Evolutionary conservation across 2,113 vertebrate species (phyloP).

Genomic region (Rhodinocichla rosea): DNA sequence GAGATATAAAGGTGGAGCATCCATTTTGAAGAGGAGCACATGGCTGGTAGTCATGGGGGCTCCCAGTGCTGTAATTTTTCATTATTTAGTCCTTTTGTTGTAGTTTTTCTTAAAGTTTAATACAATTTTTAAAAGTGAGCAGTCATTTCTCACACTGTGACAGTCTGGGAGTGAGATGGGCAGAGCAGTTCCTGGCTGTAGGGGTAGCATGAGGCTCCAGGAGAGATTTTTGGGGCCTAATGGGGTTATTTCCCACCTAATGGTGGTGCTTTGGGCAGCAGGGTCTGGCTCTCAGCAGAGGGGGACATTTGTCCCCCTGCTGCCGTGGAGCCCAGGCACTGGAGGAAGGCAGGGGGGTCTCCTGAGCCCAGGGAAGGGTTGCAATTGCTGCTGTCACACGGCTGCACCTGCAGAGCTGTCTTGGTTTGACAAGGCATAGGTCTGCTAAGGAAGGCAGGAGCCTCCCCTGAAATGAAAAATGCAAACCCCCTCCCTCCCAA

Average conservation of each 20-base stretch:
- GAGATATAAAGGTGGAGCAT: too few relatives aligned
- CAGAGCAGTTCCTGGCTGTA: background rate
- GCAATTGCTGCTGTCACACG: rapidly evolving
- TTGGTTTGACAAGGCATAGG: too few relatives aligned
- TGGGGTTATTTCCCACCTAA: background rate
- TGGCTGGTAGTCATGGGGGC: too few relatives aligned
- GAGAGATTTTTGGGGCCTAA: background rate
- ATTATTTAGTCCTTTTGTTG: background rate
- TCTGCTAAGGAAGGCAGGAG: too few relatives aligned
- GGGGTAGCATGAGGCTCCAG: background rate
- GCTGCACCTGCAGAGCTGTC: background rate
- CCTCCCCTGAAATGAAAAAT: too few relatives aligned
- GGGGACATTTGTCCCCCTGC: background rate
- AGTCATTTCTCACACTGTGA: background rate
- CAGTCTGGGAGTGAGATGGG: rapidly evolving
- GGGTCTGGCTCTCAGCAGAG: rapidly evolving
- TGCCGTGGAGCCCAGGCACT: rapidly evolving
- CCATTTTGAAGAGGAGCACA: too few relatives aligned
- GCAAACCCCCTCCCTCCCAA: too few relatives aligned
- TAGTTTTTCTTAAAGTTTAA: background rate
- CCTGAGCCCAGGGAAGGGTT: rapidly evolving
- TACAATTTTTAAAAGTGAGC: background rate
- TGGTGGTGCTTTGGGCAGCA: background rate
- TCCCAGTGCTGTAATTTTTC: background rate
- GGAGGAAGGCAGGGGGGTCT: background rate